Conservation (phyloP, 1,140 invertebrate species). For the Atopsyche davidsoni region DNA sequence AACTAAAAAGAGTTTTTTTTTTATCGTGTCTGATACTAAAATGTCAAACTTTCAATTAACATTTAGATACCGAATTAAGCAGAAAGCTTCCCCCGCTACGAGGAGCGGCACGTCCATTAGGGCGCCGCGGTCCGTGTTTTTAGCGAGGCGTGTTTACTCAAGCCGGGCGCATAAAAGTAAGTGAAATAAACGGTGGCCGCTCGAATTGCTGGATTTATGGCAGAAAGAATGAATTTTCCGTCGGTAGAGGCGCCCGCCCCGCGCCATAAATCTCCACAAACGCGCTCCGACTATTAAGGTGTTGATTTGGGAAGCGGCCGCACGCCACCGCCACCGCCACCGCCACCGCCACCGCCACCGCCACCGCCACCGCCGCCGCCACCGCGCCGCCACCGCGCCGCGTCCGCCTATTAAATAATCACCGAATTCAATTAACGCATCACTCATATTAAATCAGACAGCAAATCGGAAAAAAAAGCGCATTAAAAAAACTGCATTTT, state of each 20-base stretch:
- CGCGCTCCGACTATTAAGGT: constrained; percentile 27
- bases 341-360: no score
- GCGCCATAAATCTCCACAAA: constrained; percentile 25
- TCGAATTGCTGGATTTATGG: constrained; percentile 26
- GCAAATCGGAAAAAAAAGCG: neutral
- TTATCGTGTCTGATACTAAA: no score
- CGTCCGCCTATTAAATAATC: neutral
- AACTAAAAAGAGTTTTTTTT: no score
- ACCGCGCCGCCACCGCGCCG: neutral
- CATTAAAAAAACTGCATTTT: no score
- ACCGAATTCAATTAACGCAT: neutral
- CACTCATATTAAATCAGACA: neutral
- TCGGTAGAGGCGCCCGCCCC: constrained; percentile 12
- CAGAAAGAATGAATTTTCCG: constrained; percentile 27
- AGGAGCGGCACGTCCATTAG: no score
- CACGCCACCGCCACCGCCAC: no score
- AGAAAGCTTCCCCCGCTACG: neutral
- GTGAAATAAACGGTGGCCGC: constrained; percentile 28
- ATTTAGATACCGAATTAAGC: no score
- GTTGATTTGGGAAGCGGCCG: constrained; percentile 21
- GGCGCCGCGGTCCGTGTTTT: constrained; percentile 13
- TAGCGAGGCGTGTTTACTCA: constrained; percentile 23
- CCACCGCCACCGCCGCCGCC: neutral
- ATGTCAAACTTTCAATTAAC: no score
- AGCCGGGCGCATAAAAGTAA: constrained; percentile 28